Conservation (phyloP, 2,797 vertebrate genomes). For the Enteromius argenteus region DNA sequence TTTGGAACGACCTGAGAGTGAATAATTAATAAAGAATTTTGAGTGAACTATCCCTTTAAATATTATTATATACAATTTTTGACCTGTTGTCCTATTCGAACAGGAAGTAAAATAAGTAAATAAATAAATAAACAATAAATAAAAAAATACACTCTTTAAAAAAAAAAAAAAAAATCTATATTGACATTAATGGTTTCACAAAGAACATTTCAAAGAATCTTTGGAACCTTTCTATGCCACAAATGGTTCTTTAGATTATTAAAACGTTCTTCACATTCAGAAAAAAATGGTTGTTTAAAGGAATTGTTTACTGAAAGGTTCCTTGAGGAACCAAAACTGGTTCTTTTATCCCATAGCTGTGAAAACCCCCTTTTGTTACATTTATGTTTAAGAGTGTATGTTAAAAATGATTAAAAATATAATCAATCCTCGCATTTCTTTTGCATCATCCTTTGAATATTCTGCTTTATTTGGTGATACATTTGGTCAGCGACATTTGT, state of each 20-base stretch:
- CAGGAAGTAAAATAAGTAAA: background rate
- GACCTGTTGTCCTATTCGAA: background rate
- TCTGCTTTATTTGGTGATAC: background rate
- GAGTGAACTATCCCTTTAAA: background rate
- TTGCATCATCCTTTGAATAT: background rate
- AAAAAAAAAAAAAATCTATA: too few species aligned
- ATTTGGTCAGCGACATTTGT: background rate
- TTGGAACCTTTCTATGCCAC: background rate
- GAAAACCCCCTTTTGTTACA: background rate
- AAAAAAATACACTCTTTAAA: background rate
- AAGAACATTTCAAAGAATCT: background rate
- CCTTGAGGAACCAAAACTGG: background rate
- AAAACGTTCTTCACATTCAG: background rate
- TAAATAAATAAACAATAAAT: too few species aligned
- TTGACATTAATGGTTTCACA: background rate
- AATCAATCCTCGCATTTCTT: background rate
- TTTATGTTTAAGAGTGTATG: background rate
- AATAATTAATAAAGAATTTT: background rate
- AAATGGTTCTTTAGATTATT: background rate
- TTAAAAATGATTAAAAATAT: background rate
- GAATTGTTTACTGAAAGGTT: background rate
- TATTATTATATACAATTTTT: background rate
- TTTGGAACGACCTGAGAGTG: fast-evolving
- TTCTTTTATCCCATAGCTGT: background rate
- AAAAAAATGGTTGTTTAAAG: too few species aligned